Base-by-base conservation (phyloP, 2,888 invertebrate genomes). In the Acronicta alni region DNA sequence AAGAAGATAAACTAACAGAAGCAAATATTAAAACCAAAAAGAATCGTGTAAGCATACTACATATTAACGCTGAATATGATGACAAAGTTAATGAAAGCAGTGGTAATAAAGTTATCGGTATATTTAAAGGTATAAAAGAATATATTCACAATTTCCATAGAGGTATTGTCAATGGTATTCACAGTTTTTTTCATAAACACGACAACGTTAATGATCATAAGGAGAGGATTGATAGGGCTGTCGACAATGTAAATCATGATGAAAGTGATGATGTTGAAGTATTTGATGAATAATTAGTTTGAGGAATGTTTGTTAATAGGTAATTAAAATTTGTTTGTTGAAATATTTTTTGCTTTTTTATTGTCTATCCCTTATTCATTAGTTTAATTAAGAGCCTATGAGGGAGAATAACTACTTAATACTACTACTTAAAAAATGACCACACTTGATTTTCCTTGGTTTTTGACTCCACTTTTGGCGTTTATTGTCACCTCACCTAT, bases 1-100 rank as follows among this genome's bases (percentile, higher is more conserved):
- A 15, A 0, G 48, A n/a, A n/a, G 61, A 53, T 45, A 67, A 57
- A 66, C 42, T 47, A 4, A 53, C 41, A 51, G 65, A 57, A 43
- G 38, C 47, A 14, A 66, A 54, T 51, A 55, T 15, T 10, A 62
- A 67, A 12, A 37, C 23, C 38, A 74, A 75, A 57, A 73, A 56
- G 18, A 63, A 57, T 39, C 55, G 47, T 26, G 61, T 82, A 2
- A 85, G 67, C 46, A 76, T 85, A 12, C 55, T 87, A 7, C 85
- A 87, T 30, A 69, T 86, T 0, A 81, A 83, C 35, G 80, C 79
- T 3, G 84, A 87, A 57, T 82, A 67, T 32, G 87, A 84, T 4
- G 66, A 75, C n/a, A 56, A 57, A 44, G 14, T 35, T 0, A 35
- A 58, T 15, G 35, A 16, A 35, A 12, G 12, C 2, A n/a, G 54